These are phyloP conservation scores for Phymanthus crucifer DNA, from an alignment of 92 coral and sea anemone species.

Conservation along the genomic window DNA sequence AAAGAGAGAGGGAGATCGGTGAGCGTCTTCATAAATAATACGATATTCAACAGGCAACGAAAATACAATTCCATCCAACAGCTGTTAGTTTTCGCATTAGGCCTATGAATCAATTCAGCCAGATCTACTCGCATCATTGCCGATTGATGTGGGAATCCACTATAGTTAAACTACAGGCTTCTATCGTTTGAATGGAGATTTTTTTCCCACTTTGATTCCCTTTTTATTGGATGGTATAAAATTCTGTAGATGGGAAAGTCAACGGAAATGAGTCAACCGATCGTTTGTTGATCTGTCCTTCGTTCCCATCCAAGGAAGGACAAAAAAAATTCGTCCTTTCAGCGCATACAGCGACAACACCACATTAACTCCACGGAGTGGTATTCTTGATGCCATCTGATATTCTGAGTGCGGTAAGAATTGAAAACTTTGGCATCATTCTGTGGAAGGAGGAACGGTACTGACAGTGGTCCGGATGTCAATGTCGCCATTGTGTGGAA, in stretches of 20 bases:
- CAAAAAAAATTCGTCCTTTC: no score
- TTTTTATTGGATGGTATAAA: not conserved
- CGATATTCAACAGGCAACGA: constrained; percentile 10
- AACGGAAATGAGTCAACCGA: not conserved
- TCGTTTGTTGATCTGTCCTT: not conserved
- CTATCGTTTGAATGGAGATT: no score
- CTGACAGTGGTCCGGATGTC: not conserved
- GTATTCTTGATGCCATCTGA: not conserved
- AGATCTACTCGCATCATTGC: not conserved
- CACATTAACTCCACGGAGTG: no score
- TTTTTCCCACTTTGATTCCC: no score
- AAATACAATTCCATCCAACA: constrained; percentile 19
- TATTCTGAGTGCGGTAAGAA: not conserved
- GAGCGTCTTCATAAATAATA: not conserved
- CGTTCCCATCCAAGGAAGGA: no score
- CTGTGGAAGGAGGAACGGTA: not conserved
- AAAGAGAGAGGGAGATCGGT: not conserved
- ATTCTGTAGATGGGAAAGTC: not conserved
- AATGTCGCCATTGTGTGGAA: not conserved
- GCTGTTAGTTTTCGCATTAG: not conserved
- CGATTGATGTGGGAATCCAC: not conserved
- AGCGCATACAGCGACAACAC: no score
- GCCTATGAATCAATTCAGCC: not conserved
- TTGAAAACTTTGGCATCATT: not conserved
- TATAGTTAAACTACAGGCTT: no score